Evolutionary conservation across 2,888 invertebrate genomes (phyloP).

Genomic region (Apodemia hepburni): DNA sequence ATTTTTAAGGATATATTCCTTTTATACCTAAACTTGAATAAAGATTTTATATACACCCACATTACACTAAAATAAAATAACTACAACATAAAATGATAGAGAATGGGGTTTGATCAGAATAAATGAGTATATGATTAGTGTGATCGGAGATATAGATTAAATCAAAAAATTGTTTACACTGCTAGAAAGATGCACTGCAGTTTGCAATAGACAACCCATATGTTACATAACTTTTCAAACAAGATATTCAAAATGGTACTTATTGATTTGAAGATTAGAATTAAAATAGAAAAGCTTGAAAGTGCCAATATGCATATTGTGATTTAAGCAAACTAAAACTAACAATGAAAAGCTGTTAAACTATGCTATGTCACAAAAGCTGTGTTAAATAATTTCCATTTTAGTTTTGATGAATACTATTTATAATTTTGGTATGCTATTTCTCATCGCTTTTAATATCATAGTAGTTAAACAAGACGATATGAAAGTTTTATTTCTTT

Average conservation of each 20-base stretch:
- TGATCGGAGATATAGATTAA: conserved; percentile 1
- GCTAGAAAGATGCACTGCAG: background rate
- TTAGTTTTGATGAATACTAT: background rate
- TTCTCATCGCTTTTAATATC: conserved; percentile 26
- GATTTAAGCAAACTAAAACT: conserved; percentile 18
- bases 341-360: conserved; percentile 7
- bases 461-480: background rate
- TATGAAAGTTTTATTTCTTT: background rate
- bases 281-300: conserved; percentile 9
- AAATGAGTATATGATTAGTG: conserved; percentile 61
- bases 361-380: conserved; percentile 16
- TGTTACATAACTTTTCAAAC: conserved; percentile 2
- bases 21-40: background rate
- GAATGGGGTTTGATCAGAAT: conserved; percentile 76
- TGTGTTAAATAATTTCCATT: conserved; percentile 20
- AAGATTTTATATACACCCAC: background rate
- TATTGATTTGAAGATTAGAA: background rate
- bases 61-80: conserved; percentile 28
- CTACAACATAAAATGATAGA: conserved; percentile 60
- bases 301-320: conserved; percentile 18
- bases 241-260: background rate
- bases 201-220: conserved; percentile 1
- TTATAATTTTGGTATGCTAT: conserved; percentile 31
- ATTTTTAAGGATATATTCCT: background rate
- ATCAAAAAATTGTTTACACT: background rate